Base-by-base conservation (phyloP, 1,140 invertebrate genomes). In the Zaprionus taronus region DNA sequence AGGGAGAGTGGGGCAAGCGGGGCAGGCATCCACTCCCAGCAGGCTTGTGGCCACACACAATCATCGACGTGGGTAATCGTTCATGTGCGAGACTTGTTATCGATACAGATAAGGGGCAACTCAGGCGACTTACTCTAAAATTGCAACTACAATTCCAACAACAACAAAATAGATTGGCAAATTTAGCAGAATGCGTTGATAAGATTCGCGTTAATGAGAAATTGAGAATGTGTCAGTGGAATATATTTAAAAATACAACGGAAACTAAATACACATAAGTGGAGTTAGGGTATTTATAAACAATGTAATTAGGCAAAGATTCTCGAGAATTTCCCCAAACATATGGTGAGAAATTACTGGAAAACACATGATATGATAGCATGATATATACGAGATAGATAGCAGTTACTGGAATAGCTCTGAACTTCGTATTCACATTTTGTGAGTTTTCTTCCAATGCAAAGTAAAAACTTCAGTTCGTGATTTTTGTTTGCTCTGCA, bases 201-300 rank as follows among this genome's bases (percentile, higher is more conserved):
- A 70, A 75, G 53, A 75, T 70, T 63, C n/a, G 11, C 11, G 26
- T 75, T 70, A 58, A 38, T 41, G 38, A 11, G 53, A 64, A 75
- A 70, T 53, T 57, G 17, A 22, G 31, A 49, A 71, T 75, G 53
- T 26, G 38, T 70, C 20, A 71, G 24, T 51, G 47, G 24, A 51
- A 20, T 47, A 47, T 47, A 47, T 47, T 17, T 47, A 47, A 6
- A 47, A 17, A 47, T 20, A 47, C 6, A 1, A 6, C 41, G 41
- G 7, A 47, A 47, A 47, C 41, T n/a, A 2, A n/a, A n/a, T 17
- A 47, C 4, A 17, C 41, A 47, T n/a, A 47, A 17, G 41, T 47
- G 41, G 5, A 17, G n/a, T 17, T 47, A 17, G 41, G n/a, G 41
- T 17, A 38, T 20, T 47, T 47, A 9, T 47, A 47, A 47, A 47